A percentile compares a stretch with the other conserved stretches of the same genome.
phyloP scores from a whole-genome alignment of 2,113 vertebrate genomes.

The Panthera uncia region DNA sequence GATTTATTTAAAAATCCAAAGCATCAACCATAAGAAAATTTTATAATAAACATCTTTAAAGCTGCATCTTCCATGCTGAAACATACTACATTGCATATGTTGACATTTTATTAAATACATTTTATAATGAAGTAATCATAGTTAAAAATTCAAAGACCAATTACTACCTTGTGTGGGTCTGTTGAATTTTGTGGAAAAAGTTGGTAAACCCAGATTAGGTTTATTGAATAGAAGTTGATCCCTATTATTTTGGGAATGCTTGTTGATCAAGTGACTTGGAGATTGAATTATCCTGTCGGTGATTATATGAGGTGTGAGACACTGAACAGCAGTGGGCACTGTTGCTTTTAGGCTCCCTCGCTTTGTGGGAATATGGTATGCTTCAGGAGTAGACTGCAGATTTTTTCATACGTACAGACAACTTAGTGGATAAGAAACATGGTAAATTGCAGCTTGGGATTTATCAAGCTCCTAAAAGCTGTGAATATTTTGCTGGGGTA shows the following conservation, averaged over 20 bases:
- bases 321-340: not conserved
- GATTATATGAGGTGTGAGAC: not conserved
- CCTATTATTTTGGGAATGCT: constrained; percentile 9
- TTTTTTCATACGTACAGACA: not conserved
- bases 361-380: not conserved
- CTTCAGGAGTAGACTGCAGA: not conserved
- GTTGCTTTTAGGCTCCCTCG: not conserved
- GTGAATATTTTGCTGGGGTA: constrained; percentile 47
- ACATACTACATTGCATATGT: constrained; percentile 36
- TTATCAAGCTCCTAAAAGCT: constrained; percentile 2
- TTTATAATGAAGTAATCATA: constrained; percentile 62
- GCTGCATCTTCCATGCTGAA: constrained; percentile 53
- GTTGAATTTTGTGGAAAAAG: constrained; percentile 36
- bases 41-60: constrained; percentile 64
- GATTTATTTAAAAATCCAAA: constrained; percentile 69
- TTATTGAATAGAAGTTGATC: constrained; percentile 3
- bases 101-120: constrained; percentile 60
- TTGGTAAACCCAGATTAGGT: not conserved
- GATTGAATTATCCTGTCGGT: not conserved
- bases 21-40: constrained; percentile 45
- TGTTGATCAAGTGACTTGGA: not conserved
- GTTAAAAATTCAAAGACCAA: constrained; percentile 63
- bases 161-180: constrained; percentile 43
- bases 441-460: constrained; percentile 13
- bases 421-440: not conserved